These are phyloP conservation scores for Xanthorhoe designata DNA, from an alignment of 2,888 invertebrate species.

Conservation along the genomic window DNA sequence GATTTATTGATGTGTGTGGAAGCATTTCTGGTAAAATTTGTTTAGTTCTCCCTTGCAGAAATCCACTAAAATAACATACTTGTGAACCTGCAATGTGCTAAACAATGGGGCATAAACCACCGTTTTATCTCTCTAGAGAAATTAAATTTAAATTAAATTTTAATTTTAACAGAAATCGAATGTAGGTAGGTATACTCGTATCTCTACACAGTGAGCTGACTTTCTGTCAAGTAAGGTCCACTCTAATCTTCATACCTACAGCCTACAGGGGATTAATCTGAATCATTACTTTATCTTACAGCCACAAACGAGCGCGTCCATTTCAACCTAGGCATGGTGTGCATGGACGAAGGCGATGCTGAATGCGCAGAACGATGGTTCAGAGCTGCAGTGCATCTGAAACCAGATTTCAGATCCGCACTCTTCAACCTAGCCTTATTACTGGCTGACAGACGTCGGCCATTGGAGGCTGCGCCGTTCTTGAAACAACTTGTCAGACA, in stretches of 20 bases:
- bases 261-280: background rate
- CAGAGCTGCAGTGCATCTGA: conserved; percentile 93
- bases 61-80: too few relatives aligned
- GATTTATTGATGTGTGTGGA: too few relatives aligned
- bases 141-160: too few relatives aligned
- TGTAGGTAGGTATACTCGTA: too few relatives aligned
- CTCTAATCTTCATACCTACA: background rate
- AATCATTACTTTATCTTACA: conserved; percentile 48
- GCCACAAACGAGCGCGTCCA: conserved; percentile 95
- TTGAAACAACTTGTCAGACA: conserved; percentile 95
- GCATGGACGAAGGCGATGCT: conserved; percentile 97
- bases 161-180: too few relatives aligned
- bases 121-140: too few relatives aligned
- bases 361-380: conserved; percentile 96
- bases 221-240: too few relatives aligned
- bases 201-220: too few relatives aligned
- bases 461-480: conserved; percentile 96
- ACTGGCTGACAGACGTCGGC: conserved; percentile 94
- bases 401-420: conserved; percentile 96
- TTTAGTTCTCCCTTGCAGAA: too few relatives aligned
- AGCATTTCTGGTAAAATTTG: too few relatives aligned
- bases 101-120: too few relatives aligned
- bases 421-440: conserved; percentile 97
- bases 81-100: too few relatives aligned
- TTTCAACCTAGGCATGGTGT: conserved; percentile 98